Base-by-base conservation (phyloP, 2,113 vertebrate species). In the Pterocles orientalis region DNA sequence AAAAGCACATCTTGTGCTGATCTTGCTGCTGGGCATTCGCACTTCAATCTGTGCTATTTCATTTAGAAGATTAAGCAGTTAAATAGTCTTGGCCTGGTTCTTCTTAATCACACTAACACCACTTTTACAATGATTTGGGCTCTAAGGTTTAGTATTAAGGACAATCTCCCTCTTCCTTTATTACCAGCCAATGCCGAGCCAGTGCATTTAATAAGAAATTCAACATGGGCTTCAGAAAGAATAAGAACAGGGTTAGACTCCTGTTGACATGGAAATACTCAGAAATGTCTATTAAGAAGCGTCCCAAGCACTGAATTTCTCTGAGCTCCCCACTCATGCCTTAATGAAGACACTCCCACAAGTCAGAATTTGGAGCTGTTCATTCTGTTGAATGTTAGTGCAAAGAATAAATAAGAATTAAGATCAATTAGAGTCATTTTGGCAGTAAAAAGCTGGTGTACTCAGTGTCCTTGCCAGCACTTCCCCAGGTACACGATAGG, bases 81-180 rank as follows among this genome's bases (percentile, higher is more conserved):
- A 92, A 94, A 90, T 68, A 71, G 61, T 45, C 69, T 89, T 95
- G 95, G 95, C 89, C 89, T 91, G 65, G 53, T 57, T 76, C 81
- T 91, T 75, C 83, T 71, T 91, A 89, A 96, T 97, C 90, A 89
- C 77, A 45, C 89, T 94, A 92, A 95, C 72, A 95, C 33, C 53
- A 82, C 57, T 95, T 96, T 92, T 91, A 92, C 91, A 95, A 33
- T 72, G 69, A 79, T 85, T 47, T 82, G 39, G 61, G 20, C 81
- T 86, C 88, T 92, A 94, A 84, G 73, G 73, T 89, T 92, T 86
- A 82, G 25, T 25, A 45, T 50, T 60, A 86, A 93, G 76, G 80
- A 90, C 88, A 86, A 65, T 47, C 33, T 6, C 17, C 56, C 57
- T 90, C 45, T 65, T 51, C 53, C 53, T 92, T 92, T 95, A 81